These are phyloP conservation scores for Cossypha heuglini DNA, from an alignment of 2,797 vertebrate genomes.

Conservation along the genomic window DNA sequence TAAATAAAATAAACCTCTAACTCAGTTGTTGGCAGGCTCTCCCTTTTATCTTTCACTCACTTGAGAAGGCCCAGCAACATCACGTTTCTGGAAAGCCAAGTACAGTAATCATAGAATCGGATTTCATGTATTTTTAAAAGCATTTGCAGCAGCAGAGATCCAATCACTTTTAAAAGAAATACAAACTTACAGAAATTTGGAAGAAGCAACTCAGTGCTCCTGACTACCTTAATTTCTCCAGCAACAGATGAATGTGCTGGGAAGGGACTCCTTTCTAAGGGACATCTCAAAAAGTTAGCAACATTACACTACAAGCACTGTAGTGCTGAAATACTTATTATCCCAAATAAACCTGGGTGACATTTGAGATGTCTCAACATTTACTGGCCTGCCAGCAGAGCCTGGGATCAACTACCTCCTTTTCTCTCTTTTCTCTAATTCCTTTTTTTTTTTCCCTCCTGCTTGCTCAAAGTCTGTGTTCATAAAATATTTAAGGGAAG, in stretches of 20 bases:
- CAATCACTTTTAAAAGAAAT: slow-evolving; percentile 44
- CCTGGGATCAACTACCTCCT: slow-evolving; percentile 14
- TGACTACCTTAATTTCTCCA: slow-evolving; percentile 1
- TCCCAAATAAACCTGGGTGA: slow-evolving; percentile 57
- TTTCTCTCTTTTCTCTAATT: background rate
- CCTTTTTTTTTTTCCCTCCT: background rate
- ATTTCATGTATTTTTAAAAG: slow-evolving; percentile 71
- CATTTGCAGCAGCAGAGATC: slow-evolving; percentile 42
- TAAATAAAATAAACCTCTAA: slow-evolving; percentile 61
- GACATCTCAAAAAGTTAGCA: slow-evolving; percentile 35
- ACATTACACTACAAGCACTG: background rate
- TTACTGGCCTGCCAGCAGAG: slow-evolving; percentile 52
- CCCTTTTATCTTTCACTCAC: slow-evolving; percentile 63
- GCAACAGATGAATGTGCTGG: background rate
- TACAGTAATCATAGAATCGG: slow-evolving; percentile 54
- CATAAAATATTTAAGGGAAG: slow-evolving; percentile 67
- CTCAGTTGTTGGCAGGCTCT: slow-evolving; percentile 52
- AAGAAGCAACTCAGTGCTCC: background rate
- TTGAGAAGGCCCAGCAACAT: slow-evolving; percentile 54
- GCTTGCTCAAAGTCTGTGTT: slow-evolving; percentile 23
- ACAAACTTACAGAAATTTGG: background rate
- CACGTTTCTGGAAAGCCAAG: slow-evolving; percentile 29
- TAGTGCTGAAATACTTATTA: slow-evolving; percentile 48
- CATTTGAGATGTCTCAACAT: slow-evolving; percentile 59
- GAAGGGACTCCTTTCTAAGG: slow-evolving; percentile 11